Conservation (phyloP, 37 sponge, comb jelly and placozoan genomes). For the Aplysina aerophoba region DNA sequence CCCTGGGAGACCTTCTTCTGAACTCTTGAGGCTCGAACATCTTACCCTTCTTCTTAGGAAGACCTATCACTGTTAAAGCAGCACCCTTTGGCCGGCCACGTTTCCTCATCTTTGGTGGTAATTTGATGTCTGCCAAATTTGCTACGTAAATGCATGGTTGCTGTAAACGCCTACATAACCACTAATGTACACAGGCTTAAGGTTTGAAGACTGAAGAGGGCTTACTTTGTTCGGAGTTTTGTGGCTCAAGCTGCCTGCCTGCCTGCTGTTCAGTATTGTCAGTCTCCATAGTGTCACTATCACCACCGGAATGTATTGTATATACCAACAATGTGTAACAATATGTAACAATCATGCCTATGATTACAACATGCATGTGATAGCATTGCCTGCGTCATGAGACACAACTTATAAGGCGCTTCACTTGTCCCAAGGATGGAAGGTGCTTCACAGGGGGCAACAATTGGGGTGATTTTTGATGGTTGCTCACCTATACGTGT, state of each 20-base stretch:
- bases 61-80: constrained; percentile 29
- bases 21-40: background rate
- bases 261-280: background rate
- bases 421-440: constrained; percentile 3
- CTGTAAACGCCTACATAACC: background rate
- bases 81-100: constrained; percentile 35
- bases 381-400: background rate
- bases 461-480: background rate
- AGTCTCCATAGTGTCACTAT: constrained; percentile 4
- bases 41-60: constrained; percentile 23
- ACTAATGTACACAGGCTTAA: background rate
- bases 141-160: background rate
- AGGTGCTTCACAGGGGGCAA: background rate
- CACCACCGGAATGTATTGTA: background rate
- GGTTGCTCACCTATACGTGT: background rate
- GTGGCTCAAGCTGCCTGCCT: background rate
- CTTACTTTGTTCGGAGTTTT: too few relatives aligned
- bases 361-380: background rate
- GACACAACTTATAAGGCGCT: background rate
- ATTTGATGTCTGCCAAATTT: background rate
- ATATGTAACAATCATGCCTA: too few relatives aligned
- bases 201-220: background rate
- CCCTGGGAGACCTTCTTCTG: background rate
- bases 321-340: too few relatives aligned
- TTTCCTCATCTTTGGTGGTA: constrained; percentile 38